Percentiles rank a stretch among this genome's conserved stretches.
Conservation (phyloP, 2,113 vertebrate genomes). For the human (Homo sapiens) region DNA sequence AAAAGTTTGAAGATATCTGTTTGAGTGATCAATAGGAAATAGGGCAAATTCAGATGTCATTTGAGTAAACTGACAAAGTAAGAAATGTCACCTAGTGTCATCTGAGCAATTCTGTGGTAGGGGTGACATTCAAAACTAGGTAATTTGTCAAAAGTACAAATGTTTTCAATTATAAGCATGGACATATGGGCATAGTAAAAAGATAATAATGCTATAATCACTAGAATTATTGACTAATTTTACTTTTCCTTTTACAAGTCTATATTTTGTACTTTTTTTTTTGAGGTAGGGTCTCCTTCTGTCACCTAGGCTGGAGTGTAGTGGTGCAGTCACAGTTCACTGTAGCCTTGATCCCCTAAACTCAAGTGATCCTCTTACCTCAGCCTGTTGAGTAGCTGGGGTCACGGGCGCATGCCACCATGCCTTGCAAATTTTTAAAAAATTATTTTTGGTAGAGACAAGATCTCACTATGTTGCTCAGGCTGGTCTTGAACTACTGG, state of each 20-base stretch:
- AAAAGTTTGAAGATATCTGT: background rate
- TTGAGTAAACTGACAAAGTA: background rate
- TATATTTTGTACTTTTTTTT: background rate
- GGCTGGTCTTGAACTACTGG: too few species aligned
- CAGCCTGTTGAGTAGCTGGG: too few species aligned
- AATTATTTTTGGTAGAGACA: too few species aligned
- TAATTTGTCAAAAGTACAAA: background rate
- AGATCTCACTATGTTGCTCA: too few species aligned
- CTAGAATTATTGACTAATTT: background rate
- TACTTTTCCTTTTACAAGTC: background rate
- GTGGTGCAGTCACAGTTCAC: too few species aligned
- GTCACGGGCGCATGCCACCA: too few species aligned
- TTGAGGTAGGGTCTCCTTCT: too few species aligned
- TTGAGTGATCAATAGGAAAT: background rate
- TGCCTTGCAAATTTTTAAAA: too few species aligned
- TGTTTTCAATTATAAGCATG: background rate
- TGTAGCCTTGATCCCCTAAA: too few species aligned
- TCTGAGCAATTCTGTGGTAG: background rate
- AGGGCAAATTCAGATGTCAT: background rate
- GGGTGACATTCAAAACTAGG: background rate
- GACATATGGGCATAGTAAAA: background rate
- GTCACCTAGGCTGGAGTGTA: too few species aligned
- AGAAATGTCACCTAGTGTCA: background rate
- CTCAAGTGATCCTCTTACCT: too few species aligned
- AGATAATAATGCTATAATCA: background rate